Evolutionary conservation across 2,113 vertebrate species (phyloP).

Genomic region (Stomatorhinus ivindoensis): DNA sequence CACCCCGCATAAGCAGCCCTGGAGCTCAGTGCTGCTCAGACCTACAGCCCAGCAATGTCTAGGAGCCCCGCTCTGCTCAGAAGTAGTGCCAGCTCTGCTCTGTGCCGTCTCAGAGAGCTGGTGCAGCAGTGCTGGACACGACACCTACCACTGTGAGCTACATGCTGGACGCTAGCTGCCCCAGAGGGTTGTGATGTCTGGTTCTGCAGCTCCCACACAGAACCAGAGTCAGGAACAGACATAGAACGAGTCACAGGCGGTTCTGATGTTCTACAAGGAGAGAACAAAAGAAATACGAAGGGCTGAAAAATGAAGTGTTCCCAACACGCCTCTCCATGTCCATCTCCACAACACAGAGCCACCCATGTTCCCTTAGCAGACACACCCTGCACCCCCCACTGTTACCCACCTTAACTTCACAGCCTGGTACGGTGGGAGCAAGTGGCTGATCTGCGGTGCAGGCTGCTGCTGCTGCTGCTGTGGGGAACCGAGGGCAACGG

Average conservation of each 20-base stretch:
- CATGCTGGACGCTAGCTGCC: constrained; percentile 55
- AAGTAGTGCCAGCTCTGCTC: not conserved
- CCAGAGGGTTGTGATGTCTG: constrained; percentile 75
- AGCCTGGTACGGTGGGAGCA: constrained; percentile 87
- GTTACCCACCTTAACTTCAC: constrained; percentile 80
- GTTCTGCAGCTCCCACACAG: constrained; percentile 94
- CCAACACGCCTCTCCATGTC: not conserved
- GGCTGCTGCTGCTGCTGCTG: constrained; percentile 82
- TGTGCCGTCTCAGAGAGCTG: not conserved
- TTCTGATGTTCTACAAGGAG: constrained; percentile 74
- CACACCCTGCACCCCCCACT: not conserved
- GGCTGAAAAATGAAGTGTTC: not conserved
- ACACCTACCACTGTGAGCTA: constrained; percentile 51
- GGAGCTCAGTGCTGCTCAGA: not conserved
- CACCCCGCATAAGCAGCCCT: not conserved
- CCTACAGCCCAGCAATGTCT: not conserved
- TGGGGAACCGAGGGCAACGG: constrained; percentile 74
- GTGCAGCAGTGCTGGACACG: not conserved
- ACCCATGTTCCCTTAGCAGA: not conserved
- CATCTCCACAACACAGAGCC: not conserved
- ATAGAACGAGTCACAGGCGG: constrained; percentile 84
- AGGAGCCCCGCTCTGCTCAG: not conserved
- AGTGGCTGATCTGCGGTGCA: constrained; percentile 85
- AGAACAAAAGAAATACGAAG: not conserved
- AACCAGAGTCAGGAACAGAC: constrained; percentile 84